phyloP scores from a whole-genome alignment of 1,140 invertebrate species.

The Battus philenor region DNA sequence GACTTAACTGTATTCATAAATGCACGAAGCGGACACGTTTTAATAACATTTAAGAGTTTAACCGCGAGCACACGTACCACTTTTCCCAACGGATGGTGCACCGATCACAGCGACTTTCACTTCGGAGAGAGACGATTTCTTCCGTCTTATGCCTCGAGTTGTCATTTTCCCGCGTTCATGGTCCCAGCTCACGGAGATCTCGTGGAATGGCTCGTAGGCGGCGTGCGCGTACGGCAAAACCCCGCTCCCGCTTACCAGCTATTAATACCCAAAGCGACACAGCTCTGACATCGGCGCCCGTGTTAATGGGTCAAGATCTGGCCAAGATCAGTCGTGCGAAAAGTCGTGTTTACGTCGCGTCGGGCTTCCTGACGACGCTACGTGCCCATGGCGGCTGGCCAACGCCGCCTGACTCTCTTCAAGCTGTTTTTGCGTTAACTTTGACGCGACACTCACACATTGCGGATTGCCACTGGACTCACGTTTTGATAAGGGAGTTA shows the following conservation, averaged over 20 bases:
- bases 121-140: slow-evolving; percentile 92
- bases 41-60: no score
- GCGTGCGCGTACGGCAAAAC: slow-evolving; percentile 29
- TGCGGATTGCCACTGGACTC: no score
- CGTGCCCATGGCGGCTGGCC: slow-evolving; percentile 45
- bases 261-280: slow-evolving; percentile 64
- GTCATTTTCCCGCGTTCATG: slow-evolving; percentile 73
- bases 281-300: slow-evolving; percentile 56
- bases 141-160: slow-evolving; percentile 85
- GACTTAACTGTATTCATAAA: no score
- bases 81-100: slow-evolving; percentile 91
- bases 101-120: slow-evolving; percentile 92
- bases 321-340: slow-evolving; percentile 68
- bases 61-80: slow-evolving; percentile 79
- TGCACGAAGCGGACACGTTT: neutral
- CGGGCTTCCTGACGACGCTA: slow-evolving; percentile 46
- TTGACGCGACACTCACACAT: no score
- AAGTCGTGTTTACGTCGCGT: slow-evolving; percentile 60
- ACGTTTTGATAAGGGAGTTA: no score
- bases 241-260: slow-evolving; percentile 43
- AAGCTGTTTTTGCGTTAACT: slow-evolving; percentile 22
- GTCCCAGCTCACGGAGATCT: slow-evolving; percentile 31
- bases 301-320: slow-evolving; percentile 74
- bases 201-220: slow-evolving; percentile 30
- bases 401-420: slow-evolving; percentile 29